Base-by-base conservation (phyloP, 2,113 vertebrate genomes). In the Chunga burmeisteri region DNA sequence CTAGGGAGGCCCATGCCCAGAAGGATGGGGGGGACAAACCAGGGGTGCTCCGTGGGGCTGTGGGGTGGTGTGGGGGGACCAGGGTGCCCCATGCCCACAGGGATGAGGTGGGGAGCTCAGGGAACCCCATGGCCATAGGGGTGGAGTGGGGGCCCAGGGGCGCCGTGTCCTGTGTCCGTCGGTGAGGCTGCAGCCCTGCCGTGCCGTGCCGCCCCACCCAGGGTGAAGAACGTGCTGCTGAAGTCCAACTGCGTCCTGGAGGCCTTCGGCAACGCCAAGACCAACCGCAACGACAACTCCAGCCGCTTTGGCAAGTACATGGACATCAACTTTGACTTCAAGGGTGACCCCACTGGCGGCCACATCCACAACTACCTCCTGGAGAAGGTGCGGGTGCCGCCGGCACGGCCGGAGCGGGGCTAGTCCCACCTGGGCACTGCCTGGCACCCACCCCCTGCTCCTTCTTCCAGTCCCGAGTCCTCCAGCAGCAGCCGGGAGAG, bases 241-340 rank as follows among this genome's bases (percentile, higher is more conserved):
- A 99, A 99, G 91, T 99, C 99, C 74, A 99, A 99, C 97, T 99
- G 99, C 2, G 98, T 99, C 63, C 97, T 99, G 94, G 99, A 99
- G 95, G 99, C 99, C 80, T 99, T 99, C 0, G 99, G 99, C 68
- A 99, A 99, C 1, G 99, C 99, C 94, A 99, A 99, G 92, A 99
- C 99, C 42, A 99, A 99, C 91, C 99, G 99, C 66, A 99, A 99
- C 7, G 98, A 99, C 98, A 99, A 99, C 97, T 99, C 99, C 81
- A 99, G 99, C 95, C 99, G 99, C 92, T 99, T 99, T 1, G 99
- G 99, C 68, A 99, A 99, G 90, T 99, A 99, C 98, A 99, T 99
- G 99, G 99, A 99, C 98, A 99, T 99, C 98, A 99, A 99, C 98
- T 99, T 99, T 11, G 99, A 99, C 98, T 99, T 99, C 96, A 99